These are phyloP conservation scores for Antedon bifida DNA, from an alignment of 35 echinoderm and acorn worm species.

Conservation along the genomic window DNA sequence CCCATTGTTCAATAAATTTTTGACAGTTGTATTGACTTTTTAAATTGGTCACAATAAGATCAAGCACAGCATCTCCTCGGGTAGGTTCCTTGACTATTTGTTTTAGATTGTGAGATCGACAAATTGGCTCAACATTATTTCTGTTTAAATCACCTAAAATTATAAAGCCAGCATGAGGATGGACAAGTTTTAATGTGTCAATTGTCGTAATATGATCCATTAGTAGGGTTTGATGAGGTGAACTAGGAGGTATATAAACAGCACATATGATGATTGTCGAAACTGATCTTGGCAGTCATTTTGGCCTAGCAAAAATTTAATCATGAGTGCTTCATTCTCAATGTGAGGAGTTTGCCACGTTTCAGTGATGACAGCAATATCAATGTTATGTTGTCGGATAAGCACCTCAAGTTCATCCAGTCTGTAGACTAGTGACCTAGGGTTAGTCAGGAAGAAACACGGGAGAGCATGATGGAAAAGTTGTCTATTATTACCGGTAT, in stretches of 20 bases:
- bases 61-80: not conserved
- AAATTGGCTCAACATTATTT: not conserved
- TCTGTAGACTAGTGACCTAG: constrained; percentile 1
- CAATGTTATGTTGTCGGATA: not conserved
- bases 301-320: constrained; percentile 3
- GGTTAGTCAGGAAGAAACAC: not conserved
- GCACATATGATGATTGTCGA: not conserved
- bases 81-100: not conserved
- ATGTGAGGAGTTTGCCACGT: constrained; percentile 1
- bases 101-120: not conserved
- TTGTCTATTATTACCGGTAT: too few species aligned
- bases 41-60: not conserved
- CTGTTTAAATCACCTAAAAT: not conserved
- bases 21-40: not conserved
- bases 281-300: constrained; percentile 1
- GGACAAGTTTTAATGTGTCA: not conserved
- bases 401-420: constrained; percentile 12
- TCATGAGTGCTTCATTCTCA: not conserved
- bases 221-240: not conserved
- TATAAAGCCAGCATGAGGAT: not conserved
- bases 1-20: not conserved
- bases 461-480: too few species aligned
- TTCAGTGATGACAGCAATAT: constrained; percentile 19
- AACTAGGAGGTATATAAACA: not conserved
- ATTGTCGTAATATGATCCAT: constrained; percentile 22